Percentiles rank a stretch among this genome's conserved stretches.
Conservation (phyloP, 2,797 vertebrate species). For the Antennarius maculatus region DNA sequence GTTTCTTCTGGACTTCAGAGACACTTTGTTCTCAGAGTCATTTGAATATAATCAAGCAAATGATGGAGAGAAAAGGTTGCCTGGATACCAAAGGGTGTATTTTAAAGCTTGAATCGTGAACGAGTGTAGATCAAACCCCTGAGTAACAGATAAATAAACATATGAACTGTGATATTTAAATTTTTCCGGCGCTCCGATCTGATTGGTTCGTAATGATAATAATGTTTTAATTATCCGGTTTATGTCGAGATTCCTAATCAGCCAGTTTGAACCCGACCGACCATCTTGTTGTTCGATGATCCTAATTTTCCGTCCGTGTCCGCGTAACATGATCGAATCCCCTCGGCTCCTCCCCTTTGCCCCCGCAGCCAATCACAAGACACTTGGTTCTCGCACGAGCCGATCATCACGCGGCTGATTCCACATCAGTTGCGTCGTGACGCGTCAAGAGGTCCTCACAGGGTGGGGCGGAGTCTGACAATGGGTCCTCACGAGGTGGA, state of each 20-base stretch:
- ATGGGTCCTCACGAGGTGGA: neutral
- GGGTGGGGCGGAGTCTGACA: too few species aligned
- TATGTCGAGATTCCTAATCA: too few species aligned
- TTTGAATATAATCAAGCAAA: neutral
- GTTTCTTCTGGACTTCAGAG: neutral
- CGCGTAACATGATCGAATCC: conserved; percentile 51
- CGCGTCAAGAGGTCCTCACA: too few species aligned
- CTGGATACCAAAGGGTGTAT: neutral
- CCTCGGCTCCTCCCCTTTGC: conserved; percentile 40
- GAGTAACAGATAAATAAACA: too few species aligned
- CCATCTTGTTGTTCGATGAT: too few species aligned
- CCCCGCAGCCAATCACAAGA: conserved; percentile 12
- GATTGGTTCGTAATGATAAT: too few species aligned
- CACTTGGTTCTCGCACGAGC: conserved; percentile 1
- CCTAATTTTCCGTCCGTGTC: too few species aligned
- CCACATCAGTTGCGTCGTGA: too few species aligned
- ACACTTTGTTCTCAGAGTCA: neutral
- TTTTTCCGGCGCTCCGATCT: too few species aligned
- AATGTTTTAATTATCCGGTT: too few species aligned
- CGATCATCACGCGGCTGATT: neutral
- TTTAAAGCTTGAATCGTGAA: neutral
- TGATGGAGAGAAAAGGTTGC: neutral
- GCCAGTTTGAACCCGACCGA: too few species aligned
- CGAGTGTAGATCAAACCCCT: too few species aligned
- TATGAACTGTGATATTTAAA: conserved; percentile 4